Evolutionary conservation across 2,113 vertebrate genomes (phyloP).

Genomic region (Ranitomeya imitator): DNA sequence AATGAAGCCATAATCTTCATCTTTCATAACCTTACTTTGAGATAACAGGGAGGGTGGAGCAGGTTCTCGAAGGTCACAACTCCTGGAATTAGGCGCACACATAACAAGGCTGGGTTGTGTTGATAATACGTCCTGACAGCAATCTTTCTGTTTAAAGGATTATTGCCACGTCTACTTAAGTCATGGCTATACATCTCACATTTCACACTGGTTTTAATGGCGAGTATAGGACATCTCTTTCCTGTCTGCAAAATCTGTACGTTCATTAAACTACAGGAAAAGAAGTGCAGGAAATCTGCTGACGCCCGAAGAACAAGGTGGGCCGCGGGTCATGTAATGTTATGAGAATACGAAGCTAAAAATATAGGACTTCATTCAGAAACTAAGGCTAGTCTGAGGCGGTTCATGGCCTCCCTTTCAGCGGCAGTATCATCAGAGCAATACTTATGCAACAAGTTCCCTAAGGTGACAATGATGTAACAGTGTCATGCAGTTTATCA

Average conservation of each 20-base stretch:
- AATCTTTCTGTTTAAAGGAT: not conserved
- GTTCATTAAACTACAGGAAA: not conserved
- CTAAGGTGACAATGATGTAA: not conserved
- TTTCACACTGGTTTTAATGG: not conserved
- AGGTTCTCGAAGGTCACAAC: slow-evolving; percentile 5
- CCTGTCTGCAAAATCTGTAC: not conserved
- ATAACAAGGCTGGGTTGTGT: slow-evolving; percentile 18
- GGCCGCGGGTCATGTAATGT: not conserved
- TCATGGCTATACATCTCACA: not conserved
- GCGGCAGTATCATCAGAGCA: not conserved
- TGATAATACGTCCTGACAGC: not conserved
- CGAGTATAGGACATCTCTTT: not conserved
- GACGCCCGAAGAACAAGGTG: not conserved
- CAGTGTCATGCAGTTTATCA: too few relatives aligned
- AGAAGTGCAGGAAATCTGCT: not conserved
- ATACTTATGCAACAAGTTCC: not conserved
- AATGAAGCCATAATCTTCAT: not conserved
- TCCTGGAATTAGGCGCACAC: slow-evolving; percentile 1
- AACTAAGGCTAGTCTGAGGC: not conserved
- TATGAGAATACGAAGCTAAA: not conserved
- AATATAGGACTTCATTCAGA: not conserved
- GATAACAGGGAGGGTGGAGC: slow-evolving; percentile 17
- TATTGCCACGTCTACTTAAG: not conserved
- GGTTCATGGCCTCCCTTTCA: not conserved
- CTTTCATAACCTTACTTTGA: slow-evolving; percentile 19